Base-by-base conservation (phyloP, 1,140 invertebrate genomes). In the Zaprionus davidi region DNA sequence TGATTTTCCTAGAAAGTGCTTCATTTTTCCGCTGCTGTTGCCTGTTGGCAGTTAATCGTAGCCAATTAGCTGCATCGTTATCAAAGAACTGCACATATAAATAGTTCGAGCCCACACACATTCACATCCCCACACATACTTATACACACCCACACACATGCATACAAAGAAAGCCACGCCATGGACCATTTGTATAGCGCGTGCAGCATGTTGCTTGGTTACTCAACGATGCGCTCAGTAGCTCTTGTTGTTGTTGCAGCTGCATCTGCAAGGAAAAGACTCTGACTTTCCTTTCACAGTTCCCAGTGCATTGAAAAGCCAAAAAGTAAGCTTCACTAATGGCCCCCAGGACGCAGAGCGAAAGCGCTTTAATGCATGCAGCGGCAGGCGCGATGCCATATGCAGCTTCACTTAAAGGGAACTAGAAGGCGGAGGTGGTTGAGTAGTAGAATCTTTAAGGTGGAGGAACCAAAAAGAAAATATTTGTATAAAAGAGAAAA, bases 171-270 rank as follows among this genome's bases (percentile, higher is more conserved):
- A 22, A 49, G 5, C 7, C 44, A 49, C 9, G 17, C 13, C 5
- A 5, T 9, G 2, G 2, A n/a, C 22, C 2, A 56, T 28, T 56
- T 56, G 20, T 28, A 56, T 31, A 56, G 53, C 26, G n/a, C 15
- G n/a, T 56, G 13, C 53, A 17, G 41, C n/a, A 9, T 56, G 22
- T 56, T 56, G 53, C 41, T 9, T 46, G 41, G 41, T 46, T 17
- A 46, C 41, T 46, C n/a, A 17, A 46, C n/a, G 41, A 46, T 56
- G 53, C 53, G 53, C 26, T 24, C 53, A n/a, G n/a, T 24, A 28
- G 15, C 53, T 28, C 24, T 31, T 56, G 24, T n/a, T 24, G 51
- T 28, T 44, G 41, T 46, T 46, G 41, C 2, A 22, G 7, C 46
- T 22, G 46, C 46, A 51, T 0, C 13, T 24, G 49, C 49, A 22